Evolutionary conservation across 2,888 invertebrate species (phyloP).

Genomic region (Stomorhina lunata): DNA sequence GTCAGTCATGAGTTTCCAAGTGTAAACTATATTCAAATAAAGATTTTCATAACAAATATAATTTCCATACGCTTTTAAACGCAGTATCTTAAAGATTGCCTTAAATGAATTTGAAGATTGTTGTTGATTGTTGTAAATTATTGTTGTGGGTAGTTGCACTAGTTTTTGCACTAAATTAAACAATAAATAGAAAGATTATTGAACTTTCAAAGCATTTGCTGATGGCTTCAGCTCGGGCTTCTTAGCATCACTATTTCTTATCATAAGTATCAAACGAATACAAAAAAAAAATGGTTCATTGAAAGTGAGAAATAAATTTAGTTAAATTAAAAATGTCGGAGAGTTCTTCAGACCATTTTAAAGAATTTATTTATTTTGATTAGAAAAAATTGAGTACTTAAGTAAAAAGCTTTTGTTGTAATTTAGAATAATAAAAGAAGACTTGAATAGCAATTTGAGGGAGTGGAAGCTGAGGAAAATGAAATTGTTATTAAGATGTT

Average conservation of each 20-base stretch:
- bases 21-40: constrained; percentile 30
- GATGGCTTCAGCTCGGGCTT: no score
- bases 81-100: constrained; percentile 25
- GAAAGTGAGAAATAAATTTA: constrained; percentile 10
- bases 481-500: no score
- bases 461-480: no score
- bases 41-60: neutral
- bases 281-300: no score
- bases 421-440: no score
- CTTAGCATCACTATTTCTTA: no score
- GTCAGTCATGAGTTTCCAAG: constrained; percentile 24
- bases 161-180: constrained; percentile 60
- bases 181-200: constrained; percentile 55
- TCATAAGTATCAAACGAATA: no score
- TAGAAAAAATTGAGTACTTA: no score
- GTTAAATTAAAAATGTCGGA: constrained; percentile 27
- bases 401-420: no score
- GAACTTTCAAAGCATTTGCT: no score
- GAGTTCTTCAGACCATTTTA: constrained; percentile 2
- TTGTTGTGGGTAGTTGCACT: constrained; percentile 59
- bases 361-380: constrained; percentile 40
- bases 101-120: constrained; percentile 51
- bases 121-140: constrained; percentile 42
- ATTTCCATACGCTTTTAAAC: neutral
- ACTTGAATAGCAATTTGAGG: no score